phyloP scores from a whole-genome alignment of 2,797 vertebrate genomes.

The Acanthurus leucopareius region DNA sequence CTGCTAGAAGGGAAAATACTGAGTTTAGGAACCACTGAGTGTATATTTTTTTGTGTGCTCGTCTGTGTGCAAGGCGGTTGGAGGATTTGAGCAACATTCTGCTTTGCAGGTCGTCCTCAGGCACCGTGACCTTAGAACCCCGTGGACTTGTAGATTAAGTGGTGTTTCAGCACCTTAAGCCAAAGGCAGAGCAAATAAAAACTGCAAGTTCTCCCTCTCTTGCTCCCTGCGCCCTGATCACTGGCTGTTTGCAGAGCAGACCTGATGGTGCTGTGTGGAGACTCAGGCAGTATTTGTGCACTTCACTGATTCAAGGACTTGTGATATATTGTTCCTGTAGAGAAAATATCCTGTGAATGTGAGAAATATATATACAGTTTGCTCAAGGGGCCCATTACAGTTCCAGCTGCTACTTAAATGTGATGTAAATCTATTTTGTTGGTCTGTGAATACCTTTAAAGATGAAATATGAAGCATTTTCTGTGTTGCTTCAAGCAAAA shows the following conservation, averaged over 20 bases:
- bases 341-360: not conserved
- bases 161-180: constrained; percentile 74
- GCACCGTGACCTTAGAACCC: constrained; percentile 63
- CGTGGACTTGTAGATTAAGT: constrained; percentile 75
- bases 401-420: constrained; percentile 9
- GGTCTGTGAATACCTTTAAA: constrained; percentile 12
- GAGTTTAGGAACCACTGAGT: constrained; percentile 15
- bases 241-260: constrained; percentile 65
- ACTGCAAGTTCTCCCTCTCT: constrained; percentile 47
- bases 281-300: constrained; percentile 21
- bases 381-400: constrained; percentile 17
- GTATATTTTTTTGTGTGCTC: constrained; percentile 17
- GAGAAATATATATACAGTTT: not conserved
- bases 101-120: constrained; percentile 47
- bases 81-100: constrained; percentile 42
- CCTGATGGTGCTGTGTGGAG: constrained; percentile 19
- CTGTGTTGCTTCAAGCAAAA: constrained; percentile 4
- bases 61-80: constrained; percentile 24
- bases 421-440: constrained; percentile 5
- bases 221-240: constrained; percentile 53
- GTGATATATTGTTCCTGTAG: constrained; percentile 40
- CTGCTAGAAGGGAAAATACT: constrained; percentile 25
- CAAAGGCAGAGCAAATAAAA: constrained; percentile 75
- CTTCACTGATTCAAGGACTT: constrained; percentile 37
- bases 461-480: constrained; percentile 4